These are phyloP conservation scores for Diplogasteroides magnus DNA, from an alignment of 1,140 invertebrate genomes.

Conservation along the genomic window DNA sequence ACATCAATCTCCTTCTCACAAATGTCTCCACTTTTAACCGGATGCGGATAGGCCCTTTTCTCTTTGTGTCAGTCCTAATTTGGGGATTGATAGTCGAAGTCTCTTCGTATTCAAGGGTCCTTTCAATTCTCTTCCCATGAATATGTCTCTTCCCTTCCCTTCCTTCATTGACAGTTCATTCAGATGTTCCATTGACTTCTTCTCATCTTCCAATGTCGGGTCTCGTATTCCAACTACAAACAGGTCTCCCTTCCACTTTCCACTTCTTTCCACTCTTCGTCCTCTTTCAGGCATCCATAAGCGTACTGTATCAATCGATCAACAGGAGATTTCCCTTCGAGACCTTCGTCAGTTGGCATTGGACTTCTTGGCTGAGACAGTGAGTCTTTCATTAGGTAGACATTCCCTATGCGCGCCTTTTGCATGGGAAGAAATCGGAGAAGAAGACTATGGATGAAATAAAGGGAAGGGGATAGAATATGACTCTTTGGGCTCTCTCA, in stretches of 20 bases:
- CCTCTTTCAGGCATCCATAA: background rate
- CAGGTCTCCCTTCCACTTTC: background rate
- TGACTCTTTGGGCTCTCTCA: too few species aligned
- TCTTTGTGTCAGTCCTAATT: background rate
- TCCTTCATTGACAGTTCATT: background rate
- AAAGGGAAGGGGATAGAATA: too few species aligned
- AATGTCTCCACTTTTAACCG: too few species aligned
- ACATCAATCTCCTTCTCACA: too few species aligned
- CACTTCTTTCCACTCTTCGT: background rate
- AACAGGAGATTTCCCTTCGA: slow-evolving; percentile 1
- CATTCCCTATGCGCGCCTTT: too few species aligned
- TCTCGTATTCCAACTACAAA: background rate
- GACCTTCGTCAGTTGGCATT: slow-evolving; percentile 22
- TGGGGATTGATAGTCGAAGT: background rate
- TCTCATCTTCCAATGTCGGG: background rate
- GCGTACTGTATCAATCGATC: background rate
- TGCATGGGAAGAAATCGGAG: too few species aligned
- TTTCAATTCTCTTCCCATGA: too few species aligned
- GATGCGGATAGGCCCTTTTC: too few species aligned
- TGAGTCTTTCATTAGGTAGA: too few species aligned
- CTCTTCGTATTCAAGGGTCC: too few species aligned
- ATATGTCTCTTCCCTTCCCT: too few species aligned
- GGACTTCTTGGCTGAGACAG: slow-evolving; percentile 30
- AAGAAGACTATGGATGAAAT: too few species aligned
- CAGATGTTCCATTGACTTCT: background rate